Base-by-base conservation (phyloP, 2,797 vertebrate genomes). In the Coilia nasus region DNA sequence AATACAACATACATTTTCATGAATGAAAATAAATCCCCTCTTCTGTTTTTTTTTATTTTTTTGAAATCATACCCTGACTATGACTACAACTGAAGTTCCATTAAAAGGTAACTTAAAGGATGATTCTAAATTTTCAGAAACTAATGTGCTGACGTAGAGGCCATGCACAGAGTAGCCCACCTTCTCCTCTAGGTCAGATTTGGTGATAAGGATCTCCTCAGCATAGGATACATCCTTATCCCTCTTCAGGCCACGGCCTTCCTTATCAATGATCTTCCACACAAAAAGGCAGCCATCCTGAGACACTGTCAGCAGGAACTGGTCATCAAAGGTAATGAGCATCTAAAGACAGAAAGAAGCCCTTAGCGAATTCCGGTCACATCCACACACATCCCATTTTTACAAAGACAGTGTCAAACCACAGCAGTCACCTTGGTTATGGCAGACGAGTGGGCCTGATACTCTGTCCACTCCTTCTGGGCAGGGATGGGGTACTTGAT, bases 151-250 rank as follows among this genome's bases (percentile, higher is more conserved):
- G 21, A 59, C 21, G 19, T 59, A 59, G 19, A 59, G 3, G 17
- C 57, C 15, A n/a, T 25, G 14, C 23, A 15, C n/a, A n/a, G 41
- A 6, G 23, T 15, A 47, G 17, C 28, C 67, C 87, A 99, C 98
- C 97, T 97, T 98, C 88, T 98, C 96, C 31, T 98, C 96, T 91
- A 99, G 93, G 89, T 98, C 97, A 62, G 96, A 95, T 92, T 93
- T 99, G 87, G 97, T 97, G 89, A 98, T 95, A 4, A 99, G 96
- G 84, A 98, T 97, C 91, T 99, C 98, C 84, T 98, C 96, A 0
- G 97, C 94, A 89, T 97, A 96, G 85, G 92, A 86, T n/a, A 95
- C 87, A 83, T 97, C 95, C 89, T 94, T 96, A 85, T 94, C 94
- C 85, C 92, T 91, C 92, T 96, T 97, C 90, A 96, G 89, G 21